A percentile compares a stretch with the other conserved stretches of the same genome.
phyloP scores from a whole-genome alignment of 2,113 vertebrate genomes.

The Nannospalax galili region DNA sequence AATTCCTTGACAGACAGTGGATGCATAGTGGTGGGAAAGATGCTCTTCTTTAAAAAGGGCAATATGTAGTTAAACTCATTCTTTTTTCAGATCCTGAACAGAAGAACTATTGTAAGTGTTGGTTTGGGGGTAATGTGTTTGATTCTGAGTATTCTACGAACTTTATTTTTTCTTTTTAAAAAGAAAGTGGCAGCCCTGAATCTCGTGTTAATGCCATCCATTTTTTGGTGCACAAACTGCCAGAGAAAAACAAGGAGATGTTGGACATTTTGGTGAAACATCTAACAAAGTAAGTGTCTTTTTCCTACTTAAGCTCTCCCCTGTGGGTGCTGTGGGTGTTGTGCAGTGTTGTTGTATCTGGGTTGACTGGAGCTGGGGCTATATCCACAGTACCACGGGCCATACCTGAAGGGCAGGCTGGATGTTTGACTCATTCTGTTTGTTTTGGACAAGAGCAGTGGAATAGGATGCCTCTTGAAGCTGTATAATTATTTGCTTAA shows the following conservation, averaged over 20 bases:
- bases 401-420: conserved; percentile 75
- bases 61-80: neutral
- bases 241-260: conserved; percentile 96
- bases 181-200: conserved; percentile 95
- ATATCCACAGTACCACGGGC: conserved; percentile 46
- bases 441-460: conserved; percentile 80
- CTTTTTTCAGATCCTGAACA: neutral
- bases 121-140: conserved; percentile 33
- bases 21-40: conserved; percentile 25
- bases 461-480: conserved; percentile 81
- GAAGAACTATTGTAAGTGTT: conserved; percentile 17
- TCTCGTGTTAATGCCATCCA: conserved; percentile 95
- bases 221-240: conserved; percentile 96
- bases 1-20: neutral
- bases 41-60: conserved; percentile 50
- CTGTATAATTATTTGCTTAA: conserved; percentile 83
- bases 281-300: conserved; percentile 93
- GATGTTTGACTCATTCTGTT: conserved; percentile 74
- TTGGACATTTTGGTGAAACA: conserved; percentile 97
- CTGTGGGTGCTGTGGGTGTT: neutral
- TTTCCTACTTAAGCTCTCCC: neutral
- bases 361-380: conserved; percentile 37
- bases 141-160: conserved; percentile 45
- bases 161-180: conserved; percentile 61
- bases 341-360: neutral